Evolutionary conservation across 2,113 vertebrate genomes (phyloP).

Genomic region (Ochotona curzoniae): DNA sequence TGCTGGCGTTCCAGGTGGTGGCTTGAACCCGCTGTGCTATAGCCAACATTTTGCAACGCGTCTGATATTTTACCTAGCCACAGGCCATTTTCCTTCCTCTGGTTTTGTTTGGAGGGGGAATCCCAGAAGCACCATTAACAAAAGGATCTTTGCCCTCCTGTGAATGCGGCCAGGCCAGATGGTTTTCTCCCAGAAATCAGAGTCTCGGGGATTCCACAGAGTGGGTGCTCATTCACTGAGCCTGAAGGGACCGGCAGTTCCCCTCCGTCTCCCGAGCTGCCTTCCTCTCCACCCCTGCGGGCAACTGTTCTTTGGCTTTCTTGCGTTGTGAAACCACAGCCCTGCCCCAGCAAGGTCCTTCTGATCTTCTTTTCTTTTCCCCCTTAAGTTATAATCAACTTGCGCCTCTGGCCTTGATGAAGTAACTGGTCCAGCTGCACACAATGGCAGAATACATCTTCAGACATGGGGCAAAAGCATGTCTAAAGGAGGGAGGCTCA

Average conservation of each 20-base stretch:
- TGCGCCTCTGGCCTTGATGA: slow-evolving; percentile 37
- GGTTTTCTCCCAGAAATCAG: not conserved
- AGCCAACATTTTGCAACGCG: not conserved
- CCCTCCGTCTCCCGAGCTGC: not conserved
- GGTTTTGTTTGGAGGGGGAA: not conserved
- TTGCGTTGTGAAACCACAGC: not conserved
- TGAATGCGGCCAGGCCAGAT: not conserved
- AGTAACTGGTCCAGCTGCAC: not conserved
- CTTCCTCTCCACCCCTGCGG: not conserved
- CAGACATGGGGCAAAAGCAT: not conserved
- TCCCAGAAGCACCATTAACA: not conserved
- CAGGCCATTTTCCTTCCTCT: not conserved
- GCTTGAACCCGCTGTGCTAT: no score
- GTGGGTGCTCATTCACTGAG: not conserved
- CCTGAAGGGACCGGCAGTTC: not conserved
- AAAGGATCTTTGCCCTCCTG: not conserved
- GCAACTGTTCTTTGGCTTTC: not conserved
- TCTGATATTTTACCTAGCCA: not conserved
- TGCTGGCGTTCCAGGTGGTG: no score
- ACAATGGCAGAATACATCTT: not conserved
- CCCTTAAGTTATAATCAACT: not conserved
- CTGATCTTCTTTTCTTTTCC: not conserved
- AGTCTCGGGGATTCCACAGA: not conserved
- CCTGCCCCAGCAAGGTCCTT: not conserved
- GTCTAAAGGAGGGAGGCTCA: not conserved